phyloP scores from a whole-genome alignment of 2,888 invertebrate species.

The Tachina lurida region DNA sequence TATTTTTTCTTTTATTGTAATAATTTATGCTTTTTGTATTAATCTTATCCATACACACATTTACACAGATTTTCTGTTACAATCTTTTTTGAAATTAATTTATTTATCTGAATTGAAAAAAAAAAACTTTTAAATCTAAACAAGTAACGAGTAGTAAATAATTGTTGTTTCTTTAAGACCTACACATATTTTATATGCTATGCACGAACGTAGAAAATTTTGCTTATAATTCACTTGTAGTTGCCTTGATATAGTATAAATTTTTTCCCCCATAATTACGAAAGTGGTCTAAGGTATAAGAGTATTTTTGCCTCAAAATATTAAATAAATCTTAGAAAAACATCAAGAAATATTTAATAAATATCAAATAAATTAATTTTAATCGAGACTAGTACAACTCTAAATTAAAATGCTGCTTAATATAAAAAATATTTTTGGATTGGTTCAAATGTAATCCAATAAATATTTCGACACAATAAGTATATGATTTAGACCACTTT shows the following conservation, averaged over 20 bases:
- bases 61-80: not conserved
- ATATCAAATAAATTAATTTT: too few relatives aligned
- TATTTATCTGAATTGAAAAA: not conserved
- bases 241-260: conserved; percentile 1
- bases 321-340: too few relatives aligned
- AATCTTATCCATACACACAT: not conserved
- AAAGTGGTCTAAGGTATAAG: not conserved
- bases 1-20: not conserved
- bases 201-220: conserved; percentile 23
- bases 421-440: too few relatives aligned
- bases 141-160: not conserved
- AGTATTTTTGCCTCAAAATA: too few relatives aligned
- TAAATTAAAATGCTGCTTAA: too few relatives aligned
- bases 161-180: not conserved
- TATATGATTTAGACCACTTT: too few relatives aligned
- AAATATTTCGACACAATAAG: too few relatives aligned
- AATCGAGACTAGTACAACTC: too few relatives aligned
- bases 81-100: conserved; percentile 13
- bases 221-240: not conserved
- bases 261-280: not conserved
- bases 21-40: conserved; percentile 1
- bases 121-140: not conserved
- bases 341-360: too few relatives aligned
- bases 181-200: not conserved
- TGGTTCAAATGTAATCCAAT: too few relatives aligned